These are phyloP conservation scores for Chondrilla cf. caribensis DNA, from an alignment of 37 sponge, comb jelly and placozoan genomes.

Conservation along the genomic window DNA sequence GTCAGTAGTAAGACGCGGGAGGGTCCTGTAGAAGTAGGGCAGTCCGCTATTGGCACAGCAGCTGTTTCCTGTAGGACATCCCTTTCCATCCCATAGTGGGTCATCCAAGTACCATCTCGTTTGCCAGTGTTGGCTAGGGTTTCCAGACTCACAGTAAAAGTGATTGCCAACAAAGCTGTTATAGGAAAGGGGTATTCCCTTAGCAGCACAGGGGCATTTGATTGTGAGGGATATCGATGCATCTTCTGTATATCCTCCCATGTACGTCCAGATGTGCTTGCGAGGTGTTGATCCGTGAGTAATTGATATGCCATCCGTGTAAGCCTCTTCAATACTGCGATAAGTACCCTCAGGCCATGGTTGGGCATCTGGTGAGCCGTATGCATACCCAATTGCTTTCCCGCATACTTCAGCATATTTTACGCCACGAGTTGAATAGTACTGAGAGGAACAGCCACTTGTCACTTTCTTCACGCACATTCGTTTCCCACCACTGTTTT, in stretches of 20 bases:
- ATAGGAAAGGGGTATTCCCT: not conserved
- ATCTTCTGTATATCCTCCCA: not conserved
- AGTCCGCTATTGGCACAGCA: conserved; percentile 21
- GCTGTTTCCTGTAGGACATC: conserved; percentile 7
- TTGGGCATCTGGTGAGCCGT: not conserved
- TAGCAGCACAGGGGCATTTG: conserved; percentile 26
- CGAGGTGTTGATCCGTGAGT: conserved; percentile 11
- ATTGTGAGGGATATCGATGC: too few relatives aligned
- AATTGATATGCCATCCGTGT: conserved; percentile 9
- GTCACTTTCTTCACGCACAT: not conserved
- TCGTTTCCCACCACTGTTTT: not conserved
- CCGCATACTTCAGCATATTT: not conserved
- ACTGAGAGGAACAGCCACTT: not conserved
- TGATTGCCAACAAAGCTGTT: not conserved
- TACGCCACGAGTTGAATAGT: not conserved
- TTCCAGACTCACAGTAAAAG: conserved; percentile 21
- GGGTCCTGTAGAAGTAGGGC: conserved; percentile 20
- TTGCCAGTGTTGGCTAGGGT: not conserved
- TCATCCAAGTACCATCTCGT: not conserved
- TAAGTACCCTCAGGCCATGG: not conserved
- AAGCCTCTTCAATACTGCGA: not conserved
- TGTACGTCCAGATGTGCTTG: conserved; percentile 1
- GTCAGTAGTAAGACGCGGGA: conserved; percentile 5
- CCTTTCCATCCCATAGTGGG: conserved; percentile 15
- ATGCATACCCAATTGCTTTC: conserved; percentile 1